phyloP scores from a whole-genome alignment of 2,888 invertebrate genomes.

The Ornithoptera priamus region DNA sequence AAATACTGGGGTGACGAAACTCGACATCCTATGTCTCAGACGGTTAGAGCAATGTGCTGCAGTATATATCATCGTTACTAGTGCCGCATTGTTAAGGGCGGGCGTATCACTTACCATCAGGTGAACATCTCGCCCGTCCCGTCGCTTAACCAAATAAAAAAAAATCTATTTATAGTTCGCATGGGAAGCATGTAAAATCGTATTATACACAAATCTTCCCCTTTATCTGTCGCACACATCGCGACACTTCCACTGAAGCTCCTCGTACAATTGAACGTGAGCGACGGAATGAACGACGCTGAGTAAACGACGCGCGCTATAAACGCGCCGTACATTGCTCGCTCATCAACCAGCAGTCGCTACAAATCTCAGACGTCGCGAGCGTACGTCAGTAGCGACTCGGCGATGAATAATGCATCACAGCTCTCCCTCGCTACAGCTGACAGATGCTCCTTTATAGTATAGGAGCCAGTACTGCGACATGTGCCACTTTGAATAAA shows the following conservation, averaged over 20 bases:
- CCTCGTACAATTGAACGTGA: constrained; percentile 16
- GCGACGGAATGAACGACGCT: constrained; percentile 21
- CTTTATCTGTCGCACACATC: not conserved
- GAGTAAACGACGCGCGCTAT: constrained; percentile 6
- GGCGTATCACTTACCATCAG: no score
- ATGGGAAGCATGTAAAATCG: not conserved
- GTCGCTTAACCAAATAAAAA: no score
- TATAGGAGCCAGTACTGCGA: constrained; percentile 32
- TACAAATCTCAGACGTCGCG: constrained; percentile 40
- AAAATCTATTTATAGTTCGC: not conserved
- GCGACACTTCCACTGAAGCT: constrained; percentile 13
- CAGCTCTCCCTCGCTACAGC: constrained; percentile 30
- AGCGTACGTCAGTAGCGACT: constrained; percentile 41
- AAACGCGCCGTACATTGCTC: constrained; percentile 30
- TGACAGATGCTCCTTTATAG: constrained; percentile 34
- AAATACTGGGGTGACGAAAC: no score
- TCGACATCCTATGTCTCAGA: no score
- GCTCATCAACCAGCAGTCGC: constrained; percentile 46
- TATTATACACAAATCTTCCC: constrained; percentile 1
- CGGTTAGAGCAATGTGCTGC: no score
- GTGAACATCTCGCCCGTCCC: no score
- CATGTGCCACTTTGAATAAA: constrained; percentile 27
- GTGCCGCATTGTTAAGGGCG: no score
- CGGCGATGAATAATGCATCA: constrained; percentile 64
- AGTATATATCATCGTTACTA: no score